phyloP scores from a whole-genome alignment of 2,113 vertebrate genomes.

The Gracilinanus agilis region DNA sequence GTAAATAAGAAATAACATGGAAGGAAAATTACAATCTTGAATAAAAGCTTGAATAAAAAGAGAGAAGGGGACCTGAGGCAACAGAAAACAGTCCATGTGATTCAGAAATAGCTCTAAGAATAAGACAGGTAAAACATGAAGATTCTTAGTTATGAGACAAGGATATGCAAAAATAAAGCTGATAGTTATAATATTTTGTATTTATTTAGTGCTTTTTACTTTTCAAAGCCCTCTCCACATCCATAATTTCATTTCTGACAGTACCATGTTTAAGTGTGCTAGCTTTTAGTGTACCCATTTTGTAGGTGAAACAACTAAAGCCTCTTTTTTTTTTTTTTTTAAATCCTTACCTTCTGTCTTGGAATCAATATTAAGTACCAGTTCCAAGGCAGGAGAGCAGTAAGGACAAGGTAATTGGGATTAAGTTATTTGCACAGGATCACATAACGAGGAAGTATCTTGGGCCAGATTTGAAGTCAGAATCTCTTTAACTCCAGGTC shows the following conservation, averaged over 20 bases:
- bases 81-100: not conserved
- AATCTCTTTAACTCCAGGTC: no score
- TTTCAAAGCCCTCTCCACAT: not conserved
- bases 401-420: no score
- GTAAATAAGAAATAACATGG: not conserved
- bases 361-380: no score
- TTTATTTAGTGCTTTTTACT: not conserved
- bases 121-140: not conserved
- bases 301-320: not conserved
- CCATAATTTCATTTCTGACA: not conserved
- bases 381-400: no score
- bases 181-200: not conserved
- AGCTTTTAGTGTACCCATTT: not conserved
- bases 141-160: not conserved
- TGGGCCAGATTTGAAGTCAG: no score
- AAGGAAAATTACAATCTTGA: not conserved
- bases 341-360: no score
- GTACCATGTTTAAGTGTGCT: not conserved
- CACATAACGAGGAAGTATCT: no score
- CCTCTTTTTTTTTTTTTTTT: not conserved
- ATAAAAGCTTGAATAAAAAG: not conserved
- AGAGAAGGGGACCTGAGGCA: not conserved
- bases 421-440: no score
- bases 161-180: not conserved
- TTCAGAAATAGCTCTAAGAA: not conserved